A percentile compares a stretch with the other conserved stretches of the same genome.
These are phyloP conservation scores for Pseudomugil gertrudae DNA, from an alignment of 2,797 vertebrate species.

Conservation along the genomic window DNA sequence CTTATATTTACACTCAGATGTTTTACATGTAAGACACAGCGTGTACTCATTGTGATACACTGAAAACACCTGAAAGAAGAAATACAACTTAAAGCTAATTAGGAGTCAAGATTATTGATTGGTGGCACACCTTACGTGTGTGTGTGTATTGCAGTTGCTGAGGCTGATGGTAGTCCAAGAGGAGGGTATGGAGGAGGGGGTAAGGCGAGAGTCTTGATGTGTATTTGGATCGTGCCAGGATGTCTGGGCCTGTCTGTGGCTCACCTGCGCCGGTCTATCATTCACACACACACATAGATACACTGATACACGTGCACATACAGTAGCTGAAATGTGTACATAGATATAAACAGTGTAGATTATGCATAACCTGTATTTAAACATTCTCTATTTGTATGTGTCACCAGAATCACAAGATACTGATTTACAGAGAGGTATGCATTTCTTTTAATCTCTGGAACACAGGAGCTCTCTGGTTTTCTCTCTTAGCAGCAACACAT, in stretches of 20 bases:
- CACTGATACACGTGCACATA: slow-evolving; percentile 3
- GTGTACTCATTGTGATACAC: background rate
- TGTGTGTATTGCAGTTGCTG: slow-evolving; percentile 31
- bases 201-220: slow-evolving; percentile 81
- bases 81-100: background rate
- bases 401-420: slow-evolving; percentile 60
- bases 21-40: slow-evolving; percentile 1
- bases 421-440: slow-evolving; percentile 72
- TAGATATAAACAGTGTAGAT: background rate
- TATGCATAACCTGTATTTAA: slow-evolving; percentile 15
- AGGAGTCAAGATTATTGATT: background rate
- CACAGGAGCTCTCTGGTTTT: slow-evolving; percentile 57
- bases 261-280: slow-evolving; percentile 79
- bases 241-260: slow-evolving; percentile 80
- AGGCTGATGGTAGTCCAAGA: slow-evolving; percentile 41
- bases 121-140: slow-evolving; percentile 15
- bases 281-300: slow-evolving; percentile 39
- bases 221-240: slow-evolving; percentile 74
- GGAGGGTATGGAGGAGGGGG: slow-evolving; percentile 52
- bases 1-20: slow-evolving; percentile 23
- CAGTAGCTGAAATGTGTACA: background rate
- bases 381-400: slow-evolving; percentile 18
- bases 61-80: slow-evolving; percentile 1
- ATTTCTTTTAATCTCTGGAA: slow-evolving; percentile 46
- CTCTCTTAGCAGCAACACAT: slow-evolving; percentile 80